These are phyloP conservation scores for Lates calcarifer DNA, from an alignment of 2,113 vertebrate species.

Conservation along the genomic window DNA sequence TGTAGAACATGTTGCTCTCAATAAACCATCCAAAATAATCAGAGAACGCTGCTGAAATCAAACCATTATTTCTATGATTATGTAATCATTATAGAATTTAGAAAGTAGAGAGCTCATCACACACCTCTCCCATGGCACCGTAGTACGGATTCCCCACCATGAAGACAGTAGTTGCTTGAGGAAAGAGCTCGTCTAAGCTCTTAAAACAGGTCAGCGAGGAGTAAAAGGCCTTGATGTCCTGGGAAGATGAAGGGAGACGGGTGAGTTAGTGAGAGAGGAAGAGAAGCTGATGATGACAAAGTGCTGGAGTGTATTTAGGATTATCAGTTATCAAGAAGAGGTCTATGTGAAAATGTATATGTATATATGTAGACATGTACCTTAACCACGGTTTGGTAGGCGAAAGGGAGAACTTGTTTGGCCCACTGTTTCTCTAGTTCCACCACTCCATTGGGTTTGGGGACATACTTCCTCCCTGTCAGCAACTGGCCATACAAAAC, in stretches of 20 bases:
- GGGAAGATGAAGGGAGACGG: constrained; percentile 44
- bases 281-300: not conserved
- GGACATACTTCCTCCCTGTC: constrained; percentile 91
- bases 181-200: constrained; percentile 94
- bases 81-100: not conserved
- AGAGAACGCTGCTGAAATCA: not conserved
- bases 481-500: constrained; percentile 93
- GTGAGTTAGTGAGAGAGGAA: not conserved
- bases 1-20: not conserved
- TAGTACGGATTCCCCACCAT: constrained; percentile 98
- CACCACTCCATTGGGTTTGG: constrained; percentile 91
- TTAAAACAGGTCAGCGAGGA: constrained; percentile 88
- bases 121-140: constrained; percentile 94
- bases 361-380: constrained; percentile 74
- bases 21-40: not conserved
- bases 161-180: constrained; percentile 89
- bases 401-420: constrained; percentile 94
- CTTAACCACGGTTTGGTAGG: constrained; percentile 93
- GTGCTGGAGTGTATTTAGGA: not conserved
- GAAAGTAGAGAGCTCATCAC: constrained; percentile 54
- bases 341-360: too few relatives aligned
- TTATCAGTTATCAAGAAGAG: too few relatives aligned
- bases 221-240: constrained; percentile 95
- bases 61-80: too few relatives aligned
- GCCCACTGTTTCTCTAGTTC: constrained; percentile 97